Base-by-base conservation (phyloP, 1,140 invertebrate genomes). In the Diplogasteroides magnus region DNA sequence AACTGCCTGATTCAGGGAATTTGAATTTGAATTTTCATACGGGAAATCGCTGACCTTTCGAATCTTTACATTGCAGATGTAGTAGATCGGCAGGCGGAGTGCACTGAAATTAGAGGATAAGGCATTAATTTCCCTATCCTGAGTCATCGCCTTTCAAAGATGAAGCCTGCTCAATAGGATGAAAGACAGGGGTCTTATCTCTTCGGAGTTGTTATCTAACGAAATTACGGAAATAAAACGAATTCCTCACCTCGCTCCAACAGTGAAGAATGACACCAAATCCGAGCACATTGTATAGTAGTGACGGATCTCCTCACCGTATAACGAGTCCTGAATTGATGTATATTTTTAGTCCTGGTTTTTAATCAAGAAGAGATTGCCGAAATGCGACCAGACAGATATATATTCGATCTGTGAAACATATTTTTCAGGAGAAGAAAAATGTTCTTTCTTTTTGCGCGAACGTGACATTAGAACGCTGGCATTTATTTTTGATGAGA, bases 231-330 rank as follows among this genome's bases (percentile, higher is more conserved):
- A 48, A 11, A 11, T 11, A 19, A 48, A 48, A 48, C 6, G 37
- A 48, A 48, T 19, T 48, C 37, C 19, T 64, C 28, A 68, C 66
- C 66, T 72, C 15, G 70, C 64, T 1, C 77, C 55, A 13, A 80
- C 75, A 0, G 78, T 80, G 1, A 80, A 63, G 19, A 80, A 37
- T n/a, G 79, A 81, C 26, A 80, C 76, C 26, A 80, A 56, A 64
- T 80, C 78, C 19, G 75, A 67, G n/a, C 28, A 74, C 28, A 81
- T 71, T 15, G 78, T 80, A 62, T 80, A 80, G 28, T 75, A 72
- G 6, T 72, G 77, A n/a, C 78, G 77, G 14, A 79, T 59, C 55
- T 79, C 71, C 28, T 58, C 60, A 2, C 64, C 67, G 26, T 69
- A 32, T n/a, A 78, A 31, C 0, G 70, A 78, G n/a, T 69, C 66